Base-by-base conservation (phyloP, 2,888 invertebrate species). In the Drosophila emarginata region DNA sequence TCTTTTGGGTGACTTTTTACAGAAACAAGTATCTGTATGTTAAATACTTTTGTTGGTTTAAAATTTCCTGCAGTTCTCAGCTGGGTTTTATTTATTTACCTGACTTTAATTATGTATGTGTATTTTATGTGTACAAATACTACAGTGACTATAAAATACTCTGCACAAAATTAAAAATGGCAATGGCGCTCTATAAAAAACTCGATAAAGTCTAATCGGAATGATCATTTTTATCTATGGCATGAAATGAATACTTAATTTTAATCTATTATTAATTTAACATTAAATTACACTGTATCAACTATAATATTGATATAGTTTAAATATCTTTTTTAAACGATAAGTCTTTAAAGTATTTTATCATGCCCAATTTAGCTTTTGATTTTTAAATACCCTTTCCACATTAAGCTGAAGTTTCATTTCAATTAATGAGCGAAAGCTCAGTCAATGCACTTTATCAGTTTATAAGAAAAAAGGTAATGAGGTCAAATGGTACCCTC, bases 61-160 rank as follows among this genome's bases (percentile, higher is more conserved):
- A 37, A 37, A 37, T 14, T 39, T 39, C 39, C 39, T 39, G 32
- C 2, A 32, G 32, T 32, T 32, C 11, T 32, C 32, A 11, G 45
- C 18, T 45, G n/a, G 51, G 6, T 51, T 26, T 51, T 26, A 6
- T 23, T 51, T 51, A 51, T 51, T n/a, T 51, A 23, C 26, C 51
- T 51, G 51, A n/a, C n/a, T 50, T 32, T 15, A 32, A 32, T 5
- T 39, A 14, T 39, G 39, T 39, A 14, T 39, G 39, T 14, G 2
- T 39, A 6, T 39, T 39, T 4, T 14, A 5, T 39, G 6, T 15
- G n/a, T n/a, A 14, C 0, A 39, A 14, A 39, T 6, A 39, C 2
- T 5, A 7, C 14, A 39, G n/a, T 39, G 39, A 39, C 39, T 39
- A 2, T n/a, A 5, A 39, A 39, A 39, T 39, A 14, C 39, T 39